phyloP scores from a whole-genome alignment of 2,113 vertebrate species.

The Solea solea region DNA sequence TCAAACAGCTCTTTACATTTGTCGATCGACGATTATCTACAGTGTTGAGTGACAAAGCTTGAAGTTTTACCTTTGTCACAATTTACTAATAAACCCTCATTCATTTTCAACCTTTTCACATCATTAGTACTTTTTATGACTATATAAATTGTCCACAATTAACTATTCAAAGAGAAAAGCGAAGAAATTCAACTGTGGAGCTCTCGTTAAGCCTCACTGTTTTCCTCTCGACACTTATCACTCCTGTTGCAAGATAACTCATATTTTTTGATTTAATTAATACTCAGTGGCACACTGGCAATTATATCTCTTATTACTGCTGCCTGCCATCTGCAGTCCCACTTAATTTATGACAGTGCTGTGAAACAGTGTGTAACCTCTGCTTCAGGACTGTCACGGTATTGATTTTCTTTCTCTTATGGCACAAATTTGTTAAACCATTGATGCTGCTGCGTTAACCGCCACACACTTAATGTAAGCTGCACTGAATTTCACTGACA shows the following conservation, averaged over 20 bases:
- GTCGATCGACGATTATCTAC: too few relatives aligned
- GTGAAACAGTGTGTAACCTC: neutral
- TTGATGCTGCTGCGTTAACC: too few relatives aligned
- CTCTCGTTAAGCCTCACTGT: neutral
- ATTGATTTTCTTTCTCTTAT: neutral
- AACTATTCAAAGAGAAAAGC: neutral
- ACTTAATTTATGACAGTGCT: conserved; percentile 8
- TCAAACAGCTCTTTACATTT: too few relatives aligned
- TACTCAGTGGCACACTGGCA: conserved; percentile 35
- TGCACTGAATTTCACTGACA: too few relatives aligned
- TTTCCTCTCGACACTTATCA: neutral
- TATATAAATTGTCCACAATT: neutral
- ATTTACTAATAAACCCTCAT: neutral
- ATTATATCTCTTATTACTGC: conserved; percentile 35
- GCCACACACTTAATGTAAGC: too few relatives aligned
- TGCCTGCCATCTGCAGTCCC: conserved; percentile 7
- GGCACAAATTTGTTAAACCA: too few relatives aligned
- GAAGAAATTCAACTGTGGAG: neutral
- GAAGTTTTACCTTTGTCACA: too few relatives aligned
- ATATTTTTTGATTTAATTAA: conserved; percentile 24
- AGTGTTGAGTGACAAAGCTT: too few relatives aligned
- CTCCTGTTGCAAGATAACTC: neutral
- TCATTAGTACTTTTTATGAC: neutral
- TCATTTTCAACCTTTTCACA: neutral
- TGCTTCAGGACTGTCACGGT: neutral